Conservation (phyloP, 2,888 invertebrate genomes). For the Augiades crinisus region DNA sequence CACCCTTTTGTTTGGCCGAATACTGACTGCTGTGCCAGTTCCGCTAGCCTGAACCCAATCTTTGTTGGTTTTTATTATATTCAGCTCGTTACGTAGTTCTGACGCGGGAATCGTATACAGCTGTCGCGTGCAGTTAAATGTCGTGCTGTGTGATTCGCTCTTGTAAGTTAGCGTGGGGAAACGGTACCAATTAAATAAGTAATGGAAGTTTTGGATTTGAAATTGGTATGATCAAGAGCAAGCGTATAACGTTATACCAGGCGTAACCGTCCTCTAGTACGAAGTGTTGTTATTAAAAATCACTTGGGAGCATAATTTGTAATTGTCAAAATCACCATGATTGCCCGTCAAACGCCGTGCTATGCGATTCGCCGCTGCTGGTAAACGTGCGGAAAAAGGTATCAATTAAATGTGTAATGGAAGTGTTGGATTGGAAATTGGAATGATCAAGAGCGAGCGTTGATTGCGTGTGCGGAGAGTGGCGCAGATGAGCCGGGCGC, state of each 20-base stretch:
- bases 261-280: too few species aligned
- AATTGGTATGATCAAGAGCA: slow-evolving; percentile 28
- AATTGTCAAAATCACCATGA: too few species aligned
- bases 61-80: slow-evolving; percentile 36
- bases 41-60: slow-evolving; percentile 61
- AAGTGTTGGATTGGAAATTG: slow-evolving; percentile 21
- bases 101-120: neutral
- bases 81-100: slow-evolving; percentile 5
- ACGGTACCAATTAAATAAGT: neutral
- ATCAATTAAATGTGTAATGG: neutral
- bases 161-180: neutral
- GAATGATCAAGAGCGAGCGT: slow-evolving; percentile 31
- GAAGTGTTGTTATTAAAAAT: too few species aligned
- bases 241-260: too few species aligned
- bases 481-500: slow-evolving; percentile 28
- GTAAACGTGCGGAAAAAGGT: neutral
- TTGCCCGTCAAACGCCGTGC: too few species aligned
- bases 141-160: neutral
- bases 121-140: neutral
- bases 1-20: slow-evolving; percentile 78
- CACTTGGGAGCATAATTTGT: too few species aligned
- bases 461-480: slow-evolving; percentile 37
- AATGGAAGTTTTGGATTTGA: slow-evolving; percentile 11
- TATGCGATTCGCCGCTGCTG: too few species aligned
- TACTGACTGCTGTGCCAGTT: slow-evolving; percentile 74